A percentile compares a stretch with the other conserved stretches of the same genome.
Evolutionary conservation across 92 coral and sea anemone genomes (phyloP).

Genomic region (Ricordea florida): DNA sequence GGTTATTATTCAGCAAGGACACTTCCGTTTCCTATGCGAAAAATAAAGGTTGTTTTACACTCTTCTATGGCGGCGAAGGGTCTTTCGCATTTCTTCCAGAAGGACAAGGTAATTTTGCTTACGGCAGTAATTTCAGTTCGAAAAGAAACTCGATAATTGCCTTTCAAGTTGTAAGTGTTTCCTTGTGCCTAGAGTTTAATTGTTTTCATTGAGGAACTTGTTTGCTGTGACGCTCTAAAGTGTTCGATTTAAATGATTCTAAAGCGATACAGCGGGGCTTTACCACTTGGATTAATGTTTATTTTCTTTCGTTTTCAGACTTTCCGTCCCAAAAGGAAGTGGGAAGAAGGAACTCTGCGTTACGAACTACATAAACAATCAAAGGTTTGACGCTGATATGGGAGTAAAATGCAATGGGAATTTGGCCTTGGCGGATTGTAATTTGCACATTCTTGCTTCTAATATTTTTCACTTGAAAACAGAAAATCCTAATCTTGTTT

Average conservation of each 20-base stretch:
- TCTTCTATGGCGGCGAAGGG: slow-evolving; percentile 76
- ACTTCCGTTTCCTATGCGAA: slow-evolving; percentile 79
- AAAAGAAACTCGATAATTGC: not conserved
- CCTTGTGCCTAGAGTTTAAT: no score
- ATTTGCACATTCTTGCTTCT: not conserved
- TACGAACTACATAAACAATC: slow-evolving; percentile 96
- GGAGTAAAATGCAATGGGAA: not conserved
- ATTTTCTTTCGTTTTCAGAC: slow-evolving; percentile 66
- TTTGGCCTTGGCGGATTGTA: not conserved
- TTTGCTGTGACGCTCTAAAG: no score
- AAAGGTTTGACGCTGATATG: slow-evolving; percentile 54
- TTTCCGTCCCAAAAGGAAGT: slow-evolving; percentile 89
- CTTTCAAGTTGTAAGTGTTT: no score
- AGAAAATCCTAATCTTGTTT: no score
- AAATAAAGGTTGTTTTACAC: slow-evolving; percentile 10
- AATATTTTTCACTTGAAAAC: not conserved
- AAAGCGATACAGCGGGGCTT: no score
- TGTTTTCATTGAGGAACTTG: no score
- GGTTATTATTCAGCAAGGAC: slow-evolving; percentile 6
- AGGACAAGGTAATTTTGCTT: slow-evolving; percentile 91
- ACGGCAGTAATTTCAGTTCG: no score
- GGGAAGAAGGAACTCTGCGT: slow-evolving; percentile 87
- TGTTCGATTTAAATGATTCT: no score
- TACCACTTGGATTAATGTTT: no score
- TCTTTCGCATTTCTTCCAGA: slow-evolving; percentile 88